A percentile compares a stretch with the other conserved stretches of the same genome.
Conservation (phyloP, 64 coral and sea anemone genomes). For the Montipora cactus region DNA sequence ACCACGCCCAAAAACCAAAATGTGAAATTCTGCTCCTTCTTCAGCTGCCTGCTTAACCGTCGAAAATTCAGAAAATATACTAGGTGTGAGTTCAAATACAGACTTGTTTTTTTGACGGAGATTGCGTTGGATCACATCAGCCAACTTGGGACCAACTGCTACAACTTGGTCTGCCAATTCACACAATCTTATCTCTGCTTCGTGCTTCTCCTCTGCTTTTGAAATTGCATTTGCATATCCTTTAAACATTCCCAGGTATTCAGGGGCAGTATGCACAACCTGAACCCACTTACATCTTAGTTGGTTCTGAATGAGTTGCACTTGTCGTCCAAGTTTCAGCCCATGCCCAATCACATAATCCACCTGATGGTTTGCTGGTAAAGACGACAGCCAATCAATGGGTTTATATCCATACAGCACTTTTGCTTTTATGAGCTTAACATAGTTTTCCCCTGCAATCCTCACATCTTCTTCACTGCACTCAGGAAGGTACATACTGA, state of each 20-base stretch:
- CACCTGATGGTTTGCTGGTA: too few species aligned
- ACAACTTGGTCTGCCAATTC: too few species aligned
- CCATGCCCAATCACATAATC: too few species aligned
- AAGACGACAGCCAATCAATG: too few species aligned
- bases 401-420: background rate
- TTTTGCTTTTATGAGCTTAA: too few species aligned
- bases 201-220: background rate
- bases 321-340: too few species aligned
- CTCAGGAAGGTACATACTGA: too few species aligned
- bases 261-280: background rate
- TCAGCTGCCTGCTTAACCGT: background rate
- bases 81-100: background rate
- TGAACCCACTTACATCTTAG: background rate
- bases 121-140: background rate
- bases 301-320: background rate
- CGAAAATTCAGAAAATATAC: conserved; percentile 26
- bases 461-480: too few species aligned
- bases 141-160: conserved; percentile 14
- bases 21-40: background rate
- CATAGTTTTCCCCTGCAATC: too few species aligned
- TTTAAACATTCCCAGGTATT: conserved; percentile 24
- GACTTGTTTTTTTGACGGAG: background rate
- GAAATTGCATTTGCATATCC: background rate
- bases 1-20: conserved; percentile 14
- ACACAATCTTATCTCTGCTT: background rate